These are phyloP conservation scores for Notiomystis cincta DNA, from an alignment of 2,113 vertebrate species.

Conservation along the genomic window DNA sequence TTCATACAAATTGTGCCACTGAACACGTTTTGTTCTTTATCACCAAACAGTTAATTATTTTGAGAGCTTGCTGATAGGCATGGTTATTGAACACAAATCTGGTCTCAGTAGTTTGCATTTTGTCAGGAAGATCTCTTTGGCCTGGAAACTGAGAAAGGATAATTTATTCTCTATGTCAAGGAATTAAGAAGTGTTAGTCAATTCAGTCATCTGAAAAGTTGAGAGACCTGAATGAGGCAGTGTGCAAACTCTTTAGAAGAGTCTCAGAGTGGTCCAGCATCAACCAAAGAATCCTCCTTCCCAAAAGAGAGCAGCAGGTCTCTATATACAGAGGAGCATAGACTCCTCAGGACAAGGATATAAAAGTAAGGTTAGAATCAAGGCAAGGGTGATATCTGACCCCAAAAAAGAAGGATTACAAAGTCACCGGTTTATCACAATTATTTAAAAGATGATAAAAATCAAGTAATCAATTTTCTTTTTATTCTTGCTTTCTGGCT, in stretches of 20 bases:
- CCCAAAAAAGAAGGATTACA: neutral
- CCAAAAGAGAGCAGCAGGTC: neutral
- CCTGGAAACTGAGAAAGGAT: neutral
- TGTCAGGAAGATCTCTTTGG: neutral
- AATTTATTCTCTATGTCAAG: neutral
- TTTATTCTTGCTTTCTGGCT: neutral
- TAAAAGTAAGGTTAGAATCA: neutral
- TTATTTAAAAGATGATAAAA: neutral
- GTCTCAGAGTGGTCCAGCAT: neutral
- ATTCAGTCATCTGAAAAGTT: neutral
- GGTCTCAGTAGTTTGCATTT: neutral
- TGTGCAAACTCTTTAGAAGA: neutral
- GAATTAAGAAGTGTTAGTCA: neutral
- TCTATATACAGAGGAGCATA: neutral
- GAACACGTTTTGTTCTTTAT: neutral
- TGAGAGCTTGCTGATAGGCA: neutral
- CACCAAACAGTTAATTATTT: constrained; percentile 14
- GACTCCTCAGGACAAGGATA: neutral
- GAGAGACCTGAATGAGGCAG: neutral
- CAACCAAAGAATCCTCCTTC: neutral
- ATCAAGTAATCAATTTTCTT: neutral
- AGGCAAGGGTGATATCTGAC: neutral
- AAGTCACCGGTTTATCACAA: neutral
- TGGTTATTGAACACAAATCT: neutral
- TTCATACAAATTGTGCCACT: neutral